phyloP scores from a whole-genome alignment of 1,140 invertebrate species.

The Cydia fagiglandana region DNA sequence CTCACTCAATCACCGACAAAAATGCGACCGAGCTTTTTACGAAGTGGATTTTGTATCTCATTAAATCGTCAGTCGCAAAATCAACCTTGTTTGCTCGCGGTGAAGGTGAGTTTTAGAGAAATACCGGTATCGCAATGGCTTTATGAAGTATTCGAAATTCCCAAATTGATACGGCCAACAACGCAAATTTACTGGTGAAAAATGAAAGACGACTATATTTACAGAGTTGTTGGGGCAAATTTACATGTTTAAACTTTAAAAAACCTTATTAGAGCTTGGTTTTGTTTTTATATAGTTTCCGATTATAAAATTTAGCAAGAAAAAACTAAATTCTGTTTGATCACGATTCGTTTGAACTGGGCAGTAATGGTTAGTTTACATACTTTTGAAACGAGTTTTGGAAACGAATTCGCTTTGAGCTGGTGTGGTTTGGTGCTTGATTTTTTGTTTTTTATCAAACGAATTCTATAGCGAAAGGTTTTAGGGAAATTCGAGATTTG shows the following conservation, averaged over 20 bases:
- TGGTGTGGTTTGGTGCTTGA: background rate
- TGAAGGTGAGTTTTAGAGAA: background rate
- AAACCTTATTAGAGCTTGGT: background rate
- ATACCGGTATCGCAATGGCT: background rate
- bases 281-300: background rate
- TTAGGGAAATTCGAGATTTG: background rate
- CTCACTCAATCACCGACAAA: constrained; percentile 2
- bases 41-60: background rate
- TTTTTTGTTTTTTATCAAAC: constrained; percentile 7
- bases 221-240: background rate
- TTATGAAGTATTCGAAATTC: constrained; percentile 1
- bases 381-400: constrained; percentile 15
- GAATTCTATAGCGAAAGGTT: background rate
- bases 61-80: background rate
- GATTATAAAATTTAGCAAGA: background rate
- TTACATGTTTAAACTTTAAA: background rate
- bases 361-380: constrained; percentile 8
- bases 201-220: background rate
- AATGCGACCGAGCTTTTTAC: constrained; percentile 2
- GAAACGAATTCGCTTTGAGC: constrained; percentile 23
- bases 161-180: constrained; percentile 3
- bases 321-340: constrained; percentile 3
- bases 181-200: background rate
- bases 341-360: constrained; percentile 8
- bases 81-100: background rate